Base-by-base conservation (phyloP, 2,888 invertebrate genomes). In the Drosophila longiperda region DNA sequence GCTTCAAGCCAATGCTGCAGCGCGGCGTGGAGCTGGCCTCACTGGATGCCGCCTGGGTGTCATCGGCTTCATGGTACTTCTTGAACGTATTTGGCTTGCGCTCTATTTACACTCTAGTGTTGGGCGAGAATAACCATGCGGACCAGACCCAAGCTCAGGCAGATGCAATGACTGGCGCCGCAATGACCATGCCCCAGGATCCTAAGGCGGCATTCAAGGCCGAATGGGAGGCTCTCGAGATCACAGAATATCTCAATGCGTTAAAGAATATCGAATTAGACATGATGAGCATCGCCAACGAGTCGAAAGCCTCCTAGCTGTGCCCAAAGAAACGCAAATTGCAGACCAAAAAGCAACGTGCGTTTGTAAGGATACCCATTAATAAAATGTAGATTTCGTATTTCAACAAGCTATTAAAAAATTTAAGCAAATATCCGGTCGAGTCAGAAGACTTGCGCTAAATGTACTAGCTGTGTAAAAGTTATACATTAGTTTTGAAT, bases 51-150 rank as follows among this genome's bases (percentile, higher is more conserved):
- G 98, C 99, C 1, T 99, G 99, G 99, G 99, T 99, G 0, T 99
- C 99, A 0, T 99, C 99, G 0, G 99, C 99, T 0, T 99, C 99
- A 0, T 99, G 99, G 99, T 99, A 99, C 94, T 99, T 99, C 93
- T 95, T 99, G 17, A 99, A 99, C 92, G 99, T 99, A 0, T 99
- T 99, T 93, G 99, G 99, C 26, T 94, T 99, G 55, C 94, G 99
- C 69, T 99, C 99, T 81, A 99, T 99, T 92, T 99, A 99, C 92
- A 97, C 99, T 0, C 94, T 99, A 40, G 99, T 99, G 11, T 94
- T 99, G 67, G 99, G 99, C 69, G 99, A 99, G 92, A 99, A 99
- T 92, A 99, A 99, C 94, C 97, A 99, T 86, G 99, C 99, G 0
- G 99, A 99, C 93, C 98, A 98, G 91, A 97, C 98, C 0, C 96